A percentile compares a stretch with the other conserved stretches of the same genome.
phyloP scores from a whole-genome alignment of 2,797 vertebrate genomes.

The Ceyx erithaca region DNA sequence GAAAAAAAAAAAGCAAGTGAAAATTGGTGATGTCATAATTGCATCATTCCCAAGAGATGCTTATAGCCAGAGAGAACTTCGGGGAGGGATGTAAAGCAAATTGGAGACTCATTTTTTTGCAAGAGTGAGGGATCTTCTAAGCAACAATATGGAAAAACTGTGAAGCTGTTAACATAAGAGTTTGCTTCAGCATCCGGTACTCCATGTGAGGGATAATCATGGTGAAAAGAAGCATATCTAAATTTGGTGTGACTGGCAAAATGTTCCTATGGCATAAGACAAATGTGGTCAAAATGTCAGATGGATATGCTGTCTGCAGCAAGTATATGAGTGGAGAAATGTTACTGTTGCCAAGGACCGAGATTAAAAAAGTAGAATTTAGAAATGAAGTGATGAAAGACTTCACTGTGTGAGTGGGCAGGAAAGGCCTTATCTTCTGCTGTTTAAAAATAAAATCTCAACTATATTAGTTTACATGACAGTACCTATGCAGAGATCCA shows the following conservation, averaged over 20 bases:
- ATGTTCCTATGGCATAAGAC: not conserved
- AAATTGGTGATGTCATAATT: not conserved
- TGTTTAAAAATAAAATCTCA: slow-evolving; percentile 54
- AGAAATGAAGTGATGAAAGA: slow-evolving; percentile 21
- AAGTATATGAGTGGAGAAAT: not conserved
- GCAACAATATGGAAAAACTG: not conserved
- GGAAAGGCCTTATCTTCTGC: not conserved
- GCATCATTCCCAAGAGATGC: not conserved
- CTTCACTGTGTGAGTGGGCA: not conserved
- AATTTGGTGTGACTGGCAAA: not conserved
- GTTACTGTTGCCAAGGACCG: not conserved
- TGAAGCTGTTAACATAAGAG: not conserved
- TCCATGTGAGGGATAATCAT: not conserved
- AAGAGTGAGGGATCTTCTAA: not conserved
- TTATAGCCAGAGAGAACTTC: not conserved
- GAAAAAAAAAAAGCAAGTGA: not conserved
- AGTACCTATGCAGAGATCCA: slow-evolving; percentile 41
- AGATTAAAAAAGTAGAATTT: not conserved
- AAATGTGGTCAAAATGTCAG: not conserved
- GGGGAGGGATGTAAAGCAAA: not conserved
- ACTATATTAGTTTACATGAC: slow-evolving; percentile 29
- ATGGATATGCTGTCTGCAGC: not conserved
- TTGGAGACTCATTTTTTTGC: not conserved
- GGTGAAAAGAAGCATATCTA: not conserved
- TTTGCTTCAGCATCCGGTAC: not conserved